phyloP scores from a whole-genome alignment of 2,888 invertebrate species.

The Lasioglossum pauxillum region DNA sequence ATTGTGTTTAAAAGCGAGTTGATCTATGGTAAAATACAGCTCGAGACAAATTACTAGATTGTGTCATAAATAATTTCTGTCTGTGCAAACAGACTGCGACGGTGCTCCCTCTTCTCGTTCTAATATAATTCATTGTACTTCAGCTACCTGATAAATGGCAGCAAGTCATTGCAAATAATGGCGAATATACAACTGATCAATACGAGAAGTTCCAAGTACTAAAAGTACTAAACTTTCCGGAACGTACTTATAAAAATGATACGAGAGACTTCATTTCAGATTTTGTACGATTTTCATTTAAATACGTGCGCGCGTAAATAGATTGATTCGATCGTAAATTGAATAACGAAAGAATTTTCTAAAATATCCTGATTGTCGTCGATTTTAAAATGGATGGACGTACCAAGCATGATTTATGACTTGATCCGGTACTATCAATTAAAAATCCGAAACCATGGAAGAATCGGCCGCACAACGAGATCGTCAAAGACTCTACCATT shows the following conservation, averaged over 20 bases:
- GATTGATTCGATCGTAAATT: not conserved
- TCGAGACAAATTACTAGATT: not conserved
- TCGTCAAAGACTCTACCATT: not conserved
- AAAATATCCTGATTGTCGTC: not conserved
- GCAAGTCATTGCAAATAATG: not conserved
- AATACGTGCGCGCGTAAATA: not conserved
- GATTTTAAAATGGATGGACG: not conserved
- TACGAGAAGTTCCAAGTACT: not conserved
- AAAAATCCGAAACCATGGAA: constrained; percentile 16
- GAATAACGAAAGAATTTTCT: not conserved
- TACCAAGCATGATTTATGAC: not conserved
- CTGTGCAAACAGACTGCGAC: not conserved
- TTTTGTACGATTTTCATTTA: not conserved
- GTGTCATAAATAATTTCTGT: not conserved
- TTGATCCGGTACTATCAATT: not conserved
- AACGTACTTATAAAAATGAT: too few relatives aligned
- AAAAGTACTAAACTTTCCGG: not conserved
- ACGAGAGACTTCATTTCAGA: not conserved
- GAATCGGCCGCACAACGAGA: constrained; percentile 80
- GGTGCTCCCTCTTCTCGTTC: not conserved
- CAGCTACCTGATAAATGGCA: not conserved
- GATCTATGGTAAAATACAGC: not conserved
- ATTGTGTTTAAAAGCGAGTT: not conserved
- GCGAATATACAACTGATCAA: not conserved
- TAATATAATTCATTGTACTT: not conserved